Base-by-base conservation (phyloP, 2,888 invertebrate genomes). In the Sclerodermus sp. region DNA sequence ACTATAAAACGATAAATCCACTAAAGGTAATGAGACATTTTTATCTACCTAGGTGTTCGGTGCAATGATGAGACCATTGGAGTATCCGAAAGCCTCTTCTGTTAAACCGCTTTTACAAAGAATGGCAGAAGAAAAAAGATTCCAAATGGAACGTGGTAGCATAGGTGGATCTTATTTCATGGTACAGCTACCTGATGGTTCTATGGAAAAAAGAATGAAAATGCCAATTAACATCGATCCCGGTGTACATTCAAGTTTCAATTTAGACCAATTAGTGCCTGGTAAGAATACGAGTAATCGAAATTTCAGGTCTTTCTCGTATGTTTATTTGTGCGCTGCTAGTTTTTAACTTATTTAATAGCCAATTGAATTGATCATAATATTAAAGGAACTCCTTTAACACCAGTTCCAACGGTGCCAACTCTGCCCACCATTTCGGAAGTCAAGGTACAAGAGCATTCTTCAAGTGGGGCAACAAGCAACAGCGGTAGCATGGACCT, bases 211-310 rank as follows among this genome's bases (percentile, higher is more conserved):
- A 69, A 84, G 93, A 70, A 82, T 90, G 82, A 94, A 94, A 82
- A 88, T 92, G 85, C 93, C 93, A 29, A 82, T 94, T 57, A 95
- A 95, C 80, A 87, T 92, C 57, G 95, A 95, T 81, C 94, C 95
- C 3, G 95, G 95, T 45, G 95, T 94, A 42, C 95, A 95, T 79
- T 95, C 93, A 49, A 93, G 91, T 72, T 84, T 95, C 68, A 91
- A 93, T 79, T 82, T 95, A 73, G 94, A 94, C 77, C 87, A 90
- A 76, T 81, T 90, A 68, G 89, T 87, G 44, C 89, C 78, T 71
- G 87, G 82, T 78, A 71, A 70, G 71, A 40, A 41, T 32, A 43
- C 31, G 6, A 23, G 8, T 23, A 23, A 23, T 23, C 23, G 8
- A 8, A 23, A 23, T 23, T 8, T 23, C 23, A 3, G 23, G 23